These are phyloP conservation scores for Oscheius sp. DNA, from an alignment of 2,888 invertebrate species.

Conservation along the genomic window DNA sequence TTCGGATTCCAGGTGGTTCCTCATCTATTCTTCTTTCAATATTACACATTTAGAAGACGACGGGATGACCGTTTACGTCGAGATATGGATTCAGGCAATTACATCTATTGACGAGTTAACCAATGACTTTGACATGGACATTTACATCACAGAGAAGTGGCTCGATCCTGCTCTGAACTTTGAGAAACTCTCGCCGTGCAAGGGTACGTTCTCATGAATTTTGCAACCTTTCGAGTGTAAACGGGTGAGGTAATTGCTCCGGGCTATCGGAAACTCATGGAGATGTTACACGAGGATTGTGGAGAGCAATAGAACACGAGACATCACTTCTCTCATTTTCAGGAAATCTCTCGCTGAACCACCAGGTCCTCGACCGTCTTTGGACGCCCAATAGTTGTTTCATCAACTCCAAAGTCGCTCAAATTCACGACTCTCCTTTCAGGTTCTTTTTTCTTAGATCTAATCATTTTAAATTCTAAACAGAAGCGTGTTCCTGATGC, in stretches of 20 bases:
- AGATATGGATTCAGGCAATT: conserved; percentile 64
- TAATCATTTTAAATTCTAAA: neutral
- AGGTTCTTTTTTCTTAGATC: conserved; percentile 28
- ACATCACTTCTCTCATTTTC: conserved; percentile 5
- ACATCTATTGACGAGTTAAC: conserved; percentile 64
- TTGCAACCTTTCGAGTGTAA: too few species aligned
- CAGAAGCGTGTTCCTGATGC: conserved; percentile 65
- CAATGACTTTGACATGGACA: conserved; percentile 66
- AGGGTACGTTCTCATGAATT: conserved; percentile 24
- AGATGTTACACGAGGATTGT: neutral
- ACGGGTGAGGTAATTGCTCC: conserved; percentile 13
- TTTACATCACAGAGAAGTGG: conserved; percentile 66
- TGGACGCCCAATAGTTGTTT: conserved; percentile 72
- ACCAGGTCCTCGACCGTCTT: conserved; percentile 57
- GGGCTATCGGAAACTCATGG: conserved; percentile 8
- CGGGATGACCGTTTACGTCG: conserved; percentile 59
- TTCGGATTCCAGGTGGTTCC: conserved; percentile 67
- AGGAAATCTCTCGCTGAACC: conserved; percentile 64
- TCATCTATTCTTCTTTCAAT: neutral
- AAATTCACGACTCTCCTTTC: conserved; percentile 65
- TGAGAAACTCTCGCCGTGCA: conserved; percentile 59
- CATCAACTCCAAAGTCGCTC: conserved; percentile 63
- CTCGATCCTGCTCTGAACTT: conserved; percentile 61
- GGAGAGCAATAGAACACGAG: neutral
- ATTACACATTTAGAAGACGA: conserved; percentile 49